Evolutionary conservation across 1,140 invertebrate genomes (phyloP), one percentile per base, ranked within the genome.

Genomic region (Trichogramma pretiosum): DNA sequence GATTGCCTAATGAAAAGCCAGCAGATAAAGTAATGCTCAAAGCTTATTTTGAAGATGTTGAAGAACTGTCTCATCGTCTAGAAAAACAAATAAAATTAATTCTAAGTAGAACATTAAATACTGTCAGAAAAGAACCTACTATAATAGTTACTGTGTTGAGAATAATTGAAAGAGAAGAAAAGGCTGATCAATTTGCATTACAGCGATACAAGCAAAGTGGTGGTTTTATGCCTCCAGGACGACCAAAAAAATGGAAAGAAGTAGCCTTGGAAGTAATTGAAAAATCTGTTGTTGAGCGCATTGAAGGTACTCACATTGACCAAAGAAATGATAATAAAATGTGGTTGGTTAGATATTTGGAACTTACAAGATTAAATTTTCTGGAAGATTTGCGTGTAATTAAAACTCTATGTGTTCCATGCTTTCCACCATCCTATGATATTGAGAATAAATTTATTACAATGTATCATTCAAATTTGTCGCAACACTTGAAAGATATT

Each of bases 101-200:
- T 53, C 66, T 98, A 17, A 84, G 86, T 44, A 77, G 94, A 48
- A 92, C 93, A 9, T 74, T 98, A 3, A 94, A 95, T 60, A 94
- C 91, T 5, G 91, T 98, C 0, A 75, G 93, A 9, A 91, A 93
- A 63, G 91, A 98, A 65, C 95, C 95, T 0, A 93, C 90, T 1
- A 82, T 95, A 5, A 92, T 99, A 60, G 96, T 98, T 0, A 98
- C 94, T 0, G 93, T 91, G 0, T 66, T 99, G 4, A 76, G 96
- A 52, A 97, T 99, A 43, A 93, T 99, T 57, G 94, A 98, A 69
- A 74, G 95, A 50, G 96, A 99, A 73, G 93, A 98, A 62, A 92
- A 89, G 67, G 80, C 85, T 16, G 91, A 94, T 74, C 77, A 81
- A 56, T 82, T 85, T 69, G 85, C 88, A 1, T 55, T 86, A 36